Evolutionary conservation across 2,888 invertebrate species (phyloP), one percentile per base, ranked within the genome.

Genomic region (Steinernema scapterisci): DNA sequence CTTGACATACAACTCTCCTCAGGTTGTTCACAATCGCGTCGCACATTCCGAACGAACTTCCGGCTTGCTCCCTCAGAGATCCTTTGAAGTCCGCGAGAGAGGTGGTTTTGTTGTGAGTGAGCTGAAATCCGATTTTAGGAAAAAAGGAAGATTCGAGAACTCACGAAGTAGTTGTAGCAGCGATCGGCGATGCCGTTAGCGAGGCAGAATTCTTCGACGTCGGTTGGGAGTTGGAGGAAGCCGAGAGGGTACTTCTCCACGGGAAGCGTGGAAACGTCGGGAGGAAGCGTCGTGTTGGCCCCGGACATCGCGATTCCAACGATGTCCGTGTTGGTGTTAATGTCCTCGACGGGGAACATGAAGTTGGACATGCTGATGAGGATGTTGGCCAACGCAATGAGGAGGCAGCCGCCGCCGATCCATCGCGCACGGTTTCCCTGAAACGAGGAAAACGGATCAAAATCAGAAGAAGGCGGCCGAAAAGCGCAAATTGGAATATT

Each of bases 391-490:
- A 87, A 76, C 11, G 85, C 80, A 54, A 87, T 86, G 71, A 87
- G 76, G 44, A 86, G 83, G 75, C 87, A 87, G 21, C 87, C 87
- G 11, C 81, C 84, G 27, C 87, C 87, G 70, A 87, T 87, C 85
- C 85, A 87, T n/a, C 82, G 74, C 25, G 86, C 86, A 25, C 86
- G 81, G 76, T 86, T 86, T 31, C 86, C 86, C 82, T 84, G 52
- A 5, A 77, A 43, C 7, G 45, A 9, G n/a, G 48, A 13, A n/a
- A n/a, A n/a, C n/a, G n/a, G n/a, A n/a, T n/a, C n/a, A n/a, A n/a
- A n/a, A n/a, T n/a, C n/a, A n/a, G n/a, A n/a, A 52, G 45, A 7
- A 16, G 9, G 7, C 19, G 27, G 27, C n/a, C 7, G 27, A 27
- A 16, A 6, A 70, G 45, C 45, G 45, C 45, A 44, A 16, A n/a